phyloP scores from a whole-genome alignment of 2,888 invertebrate genomes.

The Mactromeris polynyma region DNA sequence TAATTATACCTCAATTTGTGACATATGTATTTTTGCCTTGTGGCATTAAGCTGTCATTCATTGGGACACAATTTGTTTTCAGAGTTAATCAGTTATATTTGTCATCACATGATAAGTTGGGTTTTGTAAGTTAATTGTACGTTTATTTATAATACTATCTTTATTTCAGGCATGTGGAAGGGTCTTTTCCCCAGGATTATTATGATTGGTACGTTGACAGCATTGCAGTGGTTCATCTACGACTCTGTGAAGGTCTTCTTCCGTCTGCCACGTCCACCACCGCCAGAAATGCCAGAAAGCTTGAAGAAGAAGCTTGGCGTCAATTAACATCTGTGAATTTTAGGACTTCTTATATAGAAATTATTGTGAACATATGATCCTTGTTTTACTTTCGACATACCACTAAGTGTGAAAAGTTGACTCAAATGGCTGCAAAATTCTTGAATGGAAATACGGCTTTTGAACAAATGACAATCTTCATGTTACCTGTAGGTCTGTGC shows the following conservation, averaged over 20 bases:
- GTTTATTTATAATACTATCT: background rate
- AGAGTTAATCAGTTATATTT: background rate
- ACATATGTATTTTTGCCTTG: conserved; percentile 17
- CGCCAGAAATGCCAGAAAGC: conserved; percentile 96
- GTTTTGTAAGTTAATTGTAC: background rate
- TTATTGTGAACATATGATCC: background rate
- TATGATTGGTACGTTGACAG: conserved; percentile 97
- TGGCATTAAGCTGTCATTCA: conserved; percentile 1
- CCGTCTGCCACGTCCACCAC: conserved; percentile 97
- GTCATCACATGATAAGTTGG: no score
- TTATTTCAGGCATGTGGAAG: conserved; percentile 92
- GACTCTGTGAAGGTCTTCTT: conserved; percentile 94
- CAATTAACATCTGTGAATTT: conserved; percentile 27
- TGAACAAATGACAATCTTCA: conserved; percentile 7
- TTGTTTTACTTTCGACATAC: background rate
- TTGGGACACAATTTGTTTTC: background rate
- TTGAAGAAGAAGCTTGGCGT: conserved; percentile 83
- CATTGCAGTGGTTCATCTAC: conserved; percentile 97
- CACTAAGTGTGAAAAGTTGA: background rate
- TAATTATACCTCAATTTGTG: conserved; percentile 65
- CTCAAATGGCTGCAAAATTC: background rate
- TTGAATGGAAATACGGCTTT: background rate
- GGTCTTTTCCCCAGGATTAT: conserved; percentile 95
- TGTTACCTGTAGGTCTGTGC: background rate
- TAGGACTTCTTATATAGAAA: conserved; percentile 32